phyloP scores from a whole-genome alignment of 2,888 invertebrate genomes.

The Congeria kusceri region DNA sequence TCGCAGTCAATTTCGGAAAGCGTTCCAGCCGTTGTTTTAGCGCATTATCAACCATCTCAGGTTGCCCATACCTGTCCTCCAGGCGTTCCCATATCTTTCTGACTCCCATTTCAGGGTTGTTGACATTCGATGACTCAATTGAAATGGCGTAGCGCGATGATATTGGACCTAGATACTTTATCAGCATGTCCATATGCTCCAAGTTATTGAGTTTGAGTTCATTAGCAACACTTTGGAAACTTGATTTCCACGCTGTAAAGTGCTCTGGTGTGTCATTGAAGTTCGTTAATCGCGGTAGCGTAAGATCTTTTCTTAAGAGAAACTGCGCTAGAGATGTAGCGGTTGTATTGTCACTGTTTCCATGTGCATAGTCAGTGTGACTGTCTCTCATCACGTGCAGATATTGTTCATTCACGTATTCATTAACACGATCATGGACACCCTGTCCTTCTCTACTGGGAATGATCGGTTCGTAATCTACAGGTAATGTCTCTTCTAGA shows the following conservation, averaged over 20 bases:
- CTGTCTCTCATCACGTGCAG: too few species aligned
- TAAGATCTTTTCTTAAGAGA: too few species aligned
- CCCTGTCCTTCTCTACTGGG: too few species aligned
- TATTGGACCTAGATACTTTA: conserved; percentile 50
- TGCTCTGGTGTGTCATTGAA: not conserved
- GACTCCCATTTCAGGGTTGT: conserved; percentile 11
- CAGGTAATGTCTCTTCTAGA: too few species aligned
- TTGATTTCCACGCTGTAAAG: not conserved
- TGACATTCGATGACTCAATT: conserved; percentile 17
- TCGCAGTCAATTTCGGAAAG: conserved; percentile 39
- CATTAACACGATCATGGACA: too few species aligned
- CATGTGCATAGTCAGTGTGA: too few species aligned
- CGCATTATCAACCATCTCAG: conserved; percentile 34
- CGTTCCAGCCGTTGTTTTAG: conserved; percentile 23
- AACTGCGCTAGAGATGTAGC: too few species aligned
- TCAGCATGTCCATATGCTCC: conserved; percentile 32
- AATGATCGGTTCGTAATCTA: too few species aligned
- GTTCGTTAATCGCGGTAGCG: not conserved
- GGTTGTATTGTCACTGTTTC: too few species aligned
- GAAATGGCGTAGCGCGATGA: conserved; percentile 44
- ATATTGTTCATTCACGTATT: too few species aligned
- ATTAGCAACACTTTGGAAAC: not conserved
- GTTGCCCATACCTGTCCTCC: conserved; percentile 36
- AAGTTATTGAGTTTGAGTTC: not conserved
- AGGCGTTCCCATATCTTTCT: conserved; percentile 37